Percentiles rank a stretch among this genome's conserved stretches.
Evolutionary conservation across 2,797 vertebrate genomes (phyloP).

Genomic region (Phrynocephalus forsythii): DNA sequence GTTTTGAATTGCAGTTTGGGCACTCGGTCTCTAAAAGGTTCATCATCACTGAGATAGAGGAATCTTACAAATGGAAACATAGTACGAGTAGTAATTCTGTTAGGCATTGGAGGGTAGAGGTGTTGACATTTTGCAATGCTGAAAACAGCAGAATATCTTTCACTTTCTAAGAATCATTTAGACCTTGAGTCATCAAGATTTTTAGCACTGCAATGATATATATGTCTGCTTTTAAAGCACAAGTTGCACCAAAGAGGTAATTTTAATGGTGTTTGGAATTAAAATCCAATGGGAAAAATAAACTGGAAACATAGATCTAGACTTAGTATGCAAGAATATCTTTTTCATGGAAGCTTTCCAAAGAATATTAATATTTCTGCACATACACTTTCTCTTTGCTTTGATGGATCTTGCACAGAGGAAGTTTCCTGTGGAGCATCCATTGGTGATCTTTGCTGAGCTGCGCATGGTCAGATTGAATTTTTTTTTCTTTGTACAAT

Average conservation of each 20-base stretch:
- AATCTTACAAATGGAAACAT: constrained; percentile 25
- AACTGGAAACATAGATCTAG: neutral
- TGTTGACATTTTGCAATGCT: constrained; percentile 42
- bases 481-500: neutral
- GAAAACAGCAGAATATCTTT: constrained; percentile 8
- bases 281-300: neutral
- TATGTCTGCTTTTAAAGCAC: neutral
- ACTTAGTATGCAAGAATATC: neutral
- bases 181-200: constrained; percentile 9
- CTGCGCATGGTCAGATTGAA: neutral
- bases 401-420: neutral
- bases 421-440: neutral
- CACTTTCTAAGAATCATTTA: neutral
- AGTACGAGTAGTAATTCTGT: constrained; percentile 34
- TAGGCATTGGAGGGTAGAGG: constrained; percentile 37
- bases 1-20: too few species aligned
- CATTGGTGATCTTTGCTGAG: neutral
- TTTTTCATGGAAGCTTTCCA: neutral
- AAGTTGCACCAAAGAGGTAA: neutral
- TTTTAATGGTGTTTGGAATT: neutral
- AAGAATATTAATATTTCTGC: neutral
- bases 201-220: neutral
- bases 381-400: neutral
- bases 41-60: constrained; percentile 3
- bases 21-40: too few species aligned